phyloP scores from a whole-genome alignment of 2,888 invertebrate species.

The Drosophila yooni region DNA sequence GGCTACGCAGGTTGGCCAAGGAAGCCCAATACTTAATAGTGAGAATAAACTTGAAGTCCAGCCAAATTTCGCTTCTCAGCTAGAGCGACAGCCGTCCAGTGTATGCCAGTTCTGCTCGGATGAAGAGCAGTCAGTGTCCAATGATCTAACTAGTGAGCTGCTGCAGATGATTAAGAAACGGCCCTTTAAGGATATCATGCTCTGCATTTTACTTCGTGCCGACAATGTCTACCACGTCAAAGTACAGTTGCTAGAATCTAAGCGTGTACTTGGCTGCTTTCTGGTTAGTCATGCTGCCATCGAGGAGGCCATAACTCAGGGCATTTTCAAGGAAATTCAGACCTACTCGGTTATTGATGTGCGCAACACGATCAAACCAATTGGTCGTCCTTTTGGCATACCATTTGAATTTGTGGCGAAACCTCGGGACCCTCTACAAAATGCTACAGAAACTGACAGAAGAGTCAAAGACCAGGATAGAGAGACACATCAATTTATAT shows the following conservation, averaged over 20 bases:
- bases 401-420: conserved; percentile 34
- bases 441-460: fast-evolving
- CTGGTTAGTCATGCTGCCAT: conserved; percentile 64
- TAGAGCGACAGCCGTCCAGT: conserved; percentile 19
- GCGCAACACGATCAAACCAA: conserved; percentile 20
- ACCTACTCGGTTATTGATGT: conserved; percentile 57
- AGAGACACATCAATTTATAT: conserved; percentile 35
- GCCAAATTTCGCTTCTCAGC: not conserved
- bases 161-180: conserved; percentile 27
- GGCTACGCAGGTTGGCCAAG: not conserved
- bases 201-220: conserved; percentile 60
- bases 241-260: conserved; percentile 46
- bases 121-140: conserved; percentile 10
- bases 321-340: conserved; percentile 57
- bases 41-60: not conserved
- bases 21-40: not conserved
- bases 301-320: conserved; percentile 40
- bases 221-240: conserved; percentile 74
- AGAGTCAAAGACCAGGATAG: not conserved
- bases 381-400: conserved; percentile 21
- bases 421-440: not conserved
- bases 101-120: conserved; percentile 48
- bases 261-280: conserved; percentile 61
- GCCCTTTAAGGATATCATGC: conserved; percentile 35
- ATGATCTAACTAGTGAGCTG: conserved; percentile 35